Evolutionary conservation across 2,888 invertebrate species (phyloP), one percentile per base, ranked within the genome.

Genomic region (Chirona hameri): DNA sequence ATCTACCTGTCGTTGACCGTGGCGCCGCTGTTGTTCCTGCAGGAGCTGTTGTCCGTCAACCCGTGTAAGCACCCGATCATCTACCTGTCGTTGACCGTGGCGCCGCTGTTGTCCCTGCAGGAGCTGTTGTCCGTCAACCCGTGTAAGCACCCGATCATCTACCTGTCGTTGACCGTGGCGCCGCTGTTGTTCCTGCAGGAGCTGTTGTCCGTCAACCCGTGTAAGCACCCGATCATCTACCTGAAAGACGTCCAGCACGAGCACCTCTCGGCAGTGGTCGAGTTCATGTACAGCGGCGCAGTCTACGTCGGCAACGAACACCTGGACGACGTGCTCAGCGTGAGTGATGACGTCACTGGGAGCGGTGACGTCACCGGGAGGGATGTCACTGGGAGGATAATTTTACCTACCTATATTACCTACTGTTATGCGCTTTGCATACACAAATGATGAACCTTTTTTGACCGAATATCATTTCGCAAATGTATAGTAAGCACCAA

Each of bases 271-370:
- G 84, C 84, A 31, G 84, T 85, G 27, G 81, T 85, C 80, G 84
- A 84, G 81, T 85, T 84, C 81, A 85, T 85, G 85, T 85, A 85
- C 81, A 84, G 84, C 82, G 85, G 85, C 39, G 84, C 84, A 83
- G 84, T 85, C 18, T 85, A 84, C 60, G 84, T 85, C n/a, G 84
- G 84, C 65, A 84, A 84, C 79, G 83, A 84, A 80, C 84, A 85
- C 81, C 83, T 85, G 48, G 85, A 84, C 24, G 84, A 84, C 65
- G 84, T 85, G 83, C 83, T 85, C 52, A 84, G 84, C 10, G 80
- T 80, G 52, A 52, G 52, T 52, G 52, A 52, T 52, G 52, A 52
- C 52, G 18, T 52, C 52, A 52, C 18, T 52, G 52, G 52, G 7
- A 39, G 39, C 39, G 7, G 39, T 39, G 39, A 39, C 39, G 39